These are phyloP conservation scores for Eulemur mongoz DNA, from an alignment of 2,797 vertebrate species.

Conservation along the genomic window DNA sequence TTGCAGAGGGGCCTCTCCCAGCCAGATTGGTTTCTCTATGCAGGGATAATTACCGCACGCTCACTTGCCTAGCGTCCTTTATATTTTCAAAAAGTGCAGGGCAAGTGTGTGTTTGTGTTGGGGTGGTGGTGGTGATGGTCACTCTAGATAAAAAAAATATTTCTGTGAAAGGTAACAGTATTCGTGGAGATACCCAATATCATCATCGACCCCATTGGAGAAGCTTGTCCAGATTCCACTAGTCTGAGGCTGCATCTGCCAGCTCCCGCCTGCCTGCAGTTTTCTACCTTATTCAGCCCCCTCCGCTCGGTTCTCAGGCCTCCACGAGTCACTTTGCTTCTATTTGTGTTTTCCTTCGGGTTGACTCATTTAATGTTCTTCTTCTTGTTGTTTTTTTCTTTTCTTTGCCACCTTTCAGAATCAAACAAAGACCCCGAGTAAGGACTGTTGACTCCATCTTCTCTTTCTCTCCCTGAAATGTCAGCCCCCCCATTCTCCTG, in stretches of 20 bases:
- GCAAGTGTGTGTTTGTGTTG: not conserved
- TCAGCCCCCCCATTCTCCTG: not conserved
- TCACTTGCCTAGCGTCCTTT: constrained; percentile 38
- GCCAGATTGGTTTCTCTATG: constrained; percentile 77
- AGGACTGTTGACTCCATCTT: not conserved
- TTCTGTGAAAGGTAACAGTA: not conserved
- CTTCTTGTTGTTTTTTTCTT: no score
- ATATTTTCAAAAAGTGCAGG: constrained; percentile 40
- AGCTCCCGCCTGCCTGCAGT: not conserved
- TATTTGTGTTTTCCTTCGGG: not conserved
- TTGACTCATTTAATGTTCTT: not conserved
- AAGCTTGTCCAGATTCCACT: not conserved
- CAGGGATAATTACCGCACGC: constrained; percentile 74
- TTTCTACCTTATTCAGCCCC: not conserved
- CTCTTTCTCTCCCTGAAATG: not conserved
- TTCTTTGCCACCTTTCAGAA: not conserved
- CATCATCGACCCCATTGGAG: not conserved
- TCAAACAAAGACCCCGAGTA: not conserved
- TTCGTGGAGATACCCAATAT: not conserved
- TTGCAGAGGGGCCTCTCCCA: constrained; percentile 61
- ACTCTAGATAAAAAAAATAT: not conserved
- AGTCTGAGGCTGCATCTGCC: not conserved
- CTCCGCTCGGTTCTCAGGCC: not conserved
- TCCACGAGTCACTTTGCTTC: not conserved
- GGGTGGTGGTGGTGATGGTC: not conserved